Conservation (phyloP, 2,797 vertebrate genomes). For the Mergus octosetaceus region DNA sequence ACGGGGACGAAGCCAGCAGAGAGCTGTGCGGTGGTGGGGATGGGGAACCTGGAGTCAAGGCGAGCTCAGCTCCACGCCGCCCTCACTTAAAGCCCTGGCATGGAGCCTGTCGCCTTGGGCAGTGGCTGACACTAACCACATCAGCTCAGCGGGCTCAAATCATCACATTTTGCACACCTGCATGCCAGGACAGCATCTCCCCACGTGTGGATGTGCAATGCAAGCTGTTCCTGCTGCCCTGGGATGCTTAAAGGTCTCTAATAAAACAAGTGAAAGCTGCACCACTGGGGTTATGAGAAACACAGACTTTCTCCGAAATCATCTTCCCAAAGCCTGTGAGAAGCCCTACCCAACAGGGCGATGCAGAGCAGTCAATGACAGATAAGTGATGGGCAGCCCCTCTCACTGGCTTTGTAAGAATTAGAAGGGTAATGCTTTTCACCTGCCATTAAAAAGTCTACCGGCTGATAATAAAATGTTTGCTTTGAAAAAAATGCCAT, state of each 20-base stretch:
- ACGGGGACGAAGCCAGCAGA: background rate
- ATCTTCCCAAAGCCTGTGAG: background rate
- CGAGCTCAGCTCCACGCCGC: rapidly evolving
- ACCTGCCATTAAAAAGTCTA: background rate
- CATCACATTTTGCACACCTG: rapidly evolving
- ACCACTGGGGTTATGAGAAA: background rate
- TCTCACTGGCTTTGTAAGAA: background rate
- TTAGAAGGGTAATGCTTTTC: background rate
- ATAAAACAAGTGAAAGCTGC: no score
- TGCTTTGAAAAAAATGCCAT: background rate
- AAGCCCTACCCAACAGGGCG: background rate
- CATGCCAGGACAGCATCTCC: background rate
- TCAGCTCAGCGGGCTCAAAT: background rate
- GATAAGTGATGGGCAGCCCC: background rate
- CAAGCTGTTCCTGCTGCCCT: background rate
- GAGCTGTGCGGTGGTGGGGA: background rate
- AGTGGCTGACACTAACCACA: background rate
- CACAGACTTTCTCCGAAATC: background rate
- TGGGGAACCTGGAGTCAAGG: background rate
- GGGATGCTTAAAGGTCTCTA: no score
- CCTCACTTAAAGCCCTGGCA: background rate
- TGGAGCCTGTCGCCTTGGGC: background rate
- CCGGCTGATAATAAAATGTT: background rate
- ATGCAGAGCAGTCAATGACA: background rate
- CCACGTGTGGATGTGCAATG: background rate